A percentile compares a stretch with the other conserved stretches of the same genome.
These are phyloP conservation scores for Sandelia bainsii DNA, from an alignment of 2,797 vertebrate genomes.

Conservation along the genomic window DNA sequence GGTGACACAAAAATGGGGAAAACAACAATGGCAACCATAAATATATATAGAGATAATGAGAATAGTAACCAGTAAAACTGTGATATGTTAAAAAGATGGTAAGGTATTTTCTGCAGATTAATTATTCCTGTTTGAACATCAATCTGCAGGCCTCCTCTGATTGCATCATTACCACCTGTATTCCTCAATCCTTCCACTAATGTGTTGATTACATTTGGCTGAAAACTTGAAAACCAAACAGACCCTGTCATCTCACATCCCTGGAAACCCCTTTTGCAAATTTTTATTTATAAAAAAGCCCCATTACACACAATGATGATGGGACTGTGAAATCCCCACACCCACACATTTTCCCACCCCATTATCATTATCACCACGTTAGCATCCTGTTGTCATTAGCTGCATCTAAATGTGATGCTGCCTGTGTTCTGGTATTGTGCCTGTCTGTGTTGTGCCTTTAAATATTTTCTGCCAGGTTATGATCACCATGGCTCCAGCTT, in stretches of 20 bases:
- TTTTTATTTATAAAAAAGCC: constrained; percentile 12
- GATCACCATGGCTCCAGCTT: constrained; percentile 23
- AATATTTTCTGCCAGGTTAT: constrained; percentile 42
- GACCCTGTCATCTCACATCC: constrained; percentile 19
- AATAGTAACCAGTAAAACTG: background rate
- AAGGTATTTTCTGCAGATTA: background rate
- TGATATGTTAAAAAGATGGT: background rate
- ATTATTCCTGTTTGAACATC: background rate
- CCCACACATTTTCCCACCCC: constrained; percentile 64
- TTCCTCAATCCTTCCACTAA: background rate
- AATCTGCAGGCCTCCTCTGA: background rate
- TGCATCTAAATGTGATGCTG: constrained; percentile 43
- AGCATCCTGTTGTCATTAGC: constrained; percentile 71
- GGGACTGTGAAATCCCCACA: constrained; percentile 50
- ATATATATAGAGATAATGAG: constrained; percentile 5
- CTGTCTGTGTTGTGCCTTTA: constrained; percentile 43
- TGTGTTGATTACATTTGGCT: constrained; percentile 40
- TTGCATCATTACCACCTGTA: constrained; percentile 16
- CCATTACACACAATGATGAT: constrained; percentile 48
- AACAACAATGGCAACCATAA: background rate
- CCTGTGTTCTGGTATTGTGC: constrained; percentile 27
- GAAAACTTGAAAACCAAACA: constrained; percentile 49
- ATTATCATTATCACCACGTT: constrained; percentile 75
- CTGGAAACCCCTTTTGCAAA: constrained; percentile 25
- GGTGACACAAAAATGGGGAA: constrained; percentile 2